Evolutionary conservation across 2,797 vertebrate species (phyloP).

Genomic region (Steatocranus sp.): DNA sequence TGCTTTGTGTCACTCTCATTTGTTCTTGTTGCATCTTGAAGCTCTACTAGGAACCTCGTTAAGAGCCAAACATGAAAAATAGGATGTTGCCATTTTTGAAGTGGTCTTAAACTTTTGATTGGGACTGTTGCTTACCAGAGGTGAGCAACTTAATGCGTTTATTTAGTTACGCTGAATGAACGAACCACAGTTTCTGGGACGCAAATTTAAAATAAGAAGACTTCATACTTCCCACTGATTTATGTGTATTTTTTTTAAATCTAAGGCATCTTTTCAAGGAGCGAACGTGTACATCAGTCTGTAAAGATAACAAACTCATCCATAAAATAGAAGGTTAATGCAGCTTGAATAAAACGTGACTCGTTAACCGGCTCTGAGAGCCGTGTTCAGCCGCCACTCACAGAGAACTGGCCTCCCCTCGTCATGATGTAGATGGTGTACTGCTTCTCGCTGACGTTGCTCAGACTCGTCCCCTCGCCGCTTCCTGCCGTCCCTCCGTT

Average conservation of each 20-base stretch:
- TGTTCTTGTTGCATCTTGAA: background rate
- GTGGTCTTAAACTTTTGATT: background rate
- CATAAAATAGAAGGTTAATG: fast-evolving
- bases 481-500: conserved; percentile 20
- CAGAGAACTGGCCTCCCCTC: conserved; percentile 82
- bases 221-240: background rate
- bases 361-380: fast-evolving
- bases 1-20: background rate
- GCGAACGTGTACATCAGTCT: fast-evolving
- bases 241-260: fast-evolving
- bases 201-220: background rate
- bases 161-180: background rate
- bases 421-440: conserved; percentile 91
- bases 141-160: fast-evolving
- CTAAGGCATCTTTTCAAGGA: background rate
- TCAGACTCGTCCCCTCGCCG: conserved; percentile 67
- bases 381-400: conserved; percentile 44
- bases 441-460: conserved; percentile 86
- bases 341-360: background rate
- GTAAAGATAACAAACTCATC: background rate
- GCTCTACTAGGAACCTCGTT: fast-evolving
- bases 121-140: background rate
- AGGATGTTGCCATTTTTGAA: fast-evolving
- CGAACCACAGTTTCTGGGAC: background rate
- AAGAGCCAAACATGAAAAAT: background rate